phyloP scores from a whole-genome alignment of 2,888 invertebrate species.

The Erebia palarica region DNA sequence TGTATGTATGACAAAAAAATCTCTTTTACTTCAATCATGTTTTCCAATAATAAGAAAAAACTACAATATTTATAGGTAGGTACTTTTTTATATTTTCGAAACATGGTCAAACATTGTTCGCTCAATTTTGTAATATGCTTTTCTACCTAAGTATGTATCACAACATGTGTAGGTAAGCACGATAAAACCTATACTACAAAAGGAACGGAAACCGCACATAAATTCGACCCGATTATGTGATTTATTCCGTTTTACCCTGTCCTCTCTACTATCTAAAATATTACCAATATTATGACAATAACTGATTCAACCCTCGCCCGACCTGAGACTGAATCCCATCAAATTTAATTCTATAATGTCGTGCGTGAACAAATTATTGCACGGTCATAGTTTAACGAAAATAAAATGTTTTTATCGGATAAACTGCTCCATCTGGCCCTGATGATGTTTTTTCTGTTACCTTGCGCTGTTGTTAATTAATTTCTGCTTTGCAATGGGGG shows the following conservation, averaged over 20 bases:
- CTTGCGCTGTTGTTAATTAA: slow-evolving; percentile 72
- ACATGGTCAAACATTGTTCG: no score
- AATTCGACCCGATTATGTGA: slow-evolving; percentile 68
- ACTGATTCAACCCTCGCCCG: slow-evolving; percentile 60
- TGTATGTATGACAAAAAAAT: no score
- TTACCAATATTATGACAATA: slow-evolving; percentile 73
- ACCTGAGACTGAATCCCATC: slow-evolving; percentile 60
- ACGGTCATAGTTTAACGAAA: slow-evolving; percentile 72
- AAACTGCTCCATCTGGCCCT: slow-evolving; percentile 65
- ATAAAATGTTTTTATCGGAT: slow-evolving; percentile 69
- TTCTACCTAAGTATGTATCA: background rate
- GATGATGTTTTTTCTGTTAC: slow-evolving; percentile 64
- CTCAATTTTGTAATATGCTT: no score
- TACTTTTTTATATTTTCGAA: no score
- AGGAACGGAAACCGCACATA: slow-evolving; percentile 17
- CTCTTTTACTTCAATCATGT: no score
- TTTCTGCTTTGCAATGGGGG: slow-evolving; percentile 56
- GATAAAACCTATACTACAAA: slow-evolving; percentile 4
- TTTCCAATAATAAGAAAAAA: no score
- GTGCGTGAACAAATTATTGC: slow-evolving; percentile 79
- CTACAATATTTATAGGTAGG: no score
- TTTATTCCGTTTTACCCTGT: slow-evolving; percentile 62
- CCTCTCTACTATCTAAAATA: slow-evolving; percentile 61
- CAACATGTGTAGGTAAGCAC: background rate
- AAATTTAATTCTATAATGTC: slow-evolving; percentile 76